Evolutionary conservation across 2,113 vertebrate species (phyloP), one percentile per base, ranked within the genome.

Genomic region (Motacilla tschutschensis): DNA sequence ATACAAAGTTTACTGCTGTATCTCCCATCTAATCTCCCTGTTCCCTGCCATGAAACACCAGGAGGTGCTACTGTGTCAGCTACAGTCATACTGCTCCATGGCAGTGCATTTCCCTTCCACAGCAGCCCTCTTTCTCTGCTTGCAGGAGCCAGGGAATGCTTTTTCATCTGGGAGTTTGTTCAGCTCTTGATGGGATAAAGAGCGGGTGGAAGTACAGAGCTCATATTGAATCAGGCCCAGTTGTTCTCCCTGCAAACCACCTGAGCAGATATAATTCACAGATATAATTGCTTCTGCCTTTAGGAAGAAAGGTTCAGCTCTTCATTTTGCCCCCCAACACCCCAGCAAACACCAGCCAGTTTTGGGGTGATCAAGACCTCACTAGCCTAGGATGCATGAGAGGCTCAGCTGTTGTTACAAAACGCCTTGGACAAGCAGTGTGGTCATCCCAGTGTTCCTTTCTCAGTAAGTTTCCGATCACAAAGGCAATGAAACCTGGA

Each of bases 51-150:
- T 12, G 20, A 55, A 58, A 84, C 93, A 85, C 85, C 48, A 88
- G 85, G 92, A 90, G 75, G 54, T 63, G 81, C 77, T 92, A 58
- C 54, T 74, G 63, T 8, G 11, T 64, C 38, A 82, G 43, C 36
- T 35, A 72, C 0, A 0, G 25, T 59, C 50, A 41, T 0, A 0
- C 50, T 35, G 31, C 24, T 75, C 25, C n/a, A 12, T 1, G 3
- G 20, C 26, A 33, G 38, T 0, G 2, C n/a, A 21, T 46, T 28
- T 29, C 11, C 13, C 8, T 40, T n/a, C 24, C 33, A 33, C 43
- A 79, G 41, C 29, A 73, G 21, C 24, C 8, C 38, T 11, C 43
- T 43, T 33, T 35, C 38, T 46, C 26, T 33, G 28, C 55, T 36
- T 54, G 24, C 54, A 66, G n/a, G 24, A 71, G 19, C 25, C 3